Conservation (phyloP, 2,888 invertebrate species). For the Apamea sordens region DNA sequence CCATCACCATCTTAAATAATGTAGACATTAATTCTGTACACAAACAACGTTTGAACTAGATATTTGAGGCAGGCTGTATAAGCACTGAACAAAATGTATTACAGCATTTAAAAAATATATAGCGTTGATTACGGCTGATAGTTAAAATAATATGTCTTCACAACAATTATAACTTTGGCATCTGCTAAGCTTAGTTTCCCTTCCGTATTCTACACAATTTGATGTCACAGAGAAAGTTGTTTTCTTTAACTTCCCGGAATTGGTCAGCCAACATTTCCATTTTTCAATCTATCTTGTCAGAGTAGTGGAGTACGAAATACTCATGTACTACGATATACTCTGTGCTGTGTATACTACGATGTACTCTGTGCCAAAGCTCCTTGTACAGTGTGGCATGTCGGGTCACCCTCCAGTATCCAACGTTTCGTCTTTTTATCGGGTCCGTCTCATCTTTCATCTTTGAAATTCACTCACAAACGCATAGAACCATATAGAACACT, state of each 20-base stretch:
- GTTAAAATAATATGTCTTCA: background rate
- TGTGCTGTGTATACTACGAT: too few relatives aligned
- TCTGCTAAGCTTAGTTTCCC: background rate
- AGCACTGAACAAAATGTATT: slow-evolving; percentile 19
- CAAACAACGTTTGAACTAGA: slow-evolving; percentile 34
- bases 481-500: too few relatives aligned
- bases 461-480: too few relatives aligned
- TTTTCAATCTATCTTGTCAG: background rate
- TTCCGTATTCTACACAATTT: background rate
- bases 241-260: too few relatives aligned
- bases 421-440: too few relatives aligned
- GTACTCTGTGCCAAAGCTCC: too few relatives aligned
- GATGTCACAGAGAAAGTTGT: background rate
- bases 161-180: background rate
- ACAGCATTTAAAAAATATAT: background rate
- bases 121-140: background rate
- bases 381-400: too few relatives aligned
- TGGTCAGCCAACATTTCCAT: background rate
- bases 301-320: background rate
- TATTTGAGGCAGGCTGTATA: slow-evolving; percentile 16
- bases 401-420: too few relatives aligned
- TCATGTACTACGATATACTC: too few relatives aligned
- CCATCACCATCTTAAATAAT: slow-evolving; percentile 57
- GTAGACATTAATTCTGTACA: slow-evolving; percentile 44
- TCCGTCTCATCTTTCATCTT: too few relatives aligned